Evolutionary conservation across 2,888 invertebrate species (phyloP).

Genomic region (Pilophorus perplexus): DNA sequence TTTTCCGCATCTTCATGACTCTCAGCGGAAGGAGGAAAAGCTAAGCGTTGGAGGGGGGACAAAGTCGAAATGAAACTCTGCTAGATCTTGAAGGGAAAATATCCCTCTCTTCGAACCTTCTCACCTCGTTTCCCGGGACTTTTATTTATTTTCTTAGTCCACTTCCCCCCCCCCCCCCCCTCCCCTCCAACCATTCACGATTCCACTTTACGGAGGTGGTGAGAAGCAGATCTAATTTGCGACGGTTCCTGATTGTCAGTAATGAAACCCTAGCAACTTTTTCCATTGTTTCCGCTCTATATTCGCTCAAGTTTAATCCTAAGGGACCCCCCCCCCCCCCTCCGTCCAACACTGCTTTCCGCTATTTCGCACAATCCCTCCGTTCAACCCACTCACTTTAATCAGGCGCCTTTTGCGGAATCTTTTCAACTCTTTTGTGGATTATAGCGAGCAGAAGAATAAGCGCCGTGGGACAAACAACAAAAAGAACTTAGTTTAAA

Average conservation of each 20-base stretch:
- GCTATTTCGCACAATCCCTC: too few relatives aligned
- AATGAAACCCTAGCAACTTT: constrained; percentile 23
- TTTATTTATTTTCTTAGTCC: neutral
- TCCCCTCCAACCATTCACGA: too few relatives aligned
- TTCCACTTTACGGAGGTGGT: neutral
- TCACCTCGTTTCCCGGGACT: neutral
- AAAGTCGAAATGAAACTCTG: neutral
- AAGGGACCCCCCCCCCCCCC: too few relatives aligned
- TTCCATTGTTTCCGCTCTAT: constrained; percentile 29
- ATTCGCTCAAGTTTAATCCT: constrained; percentile 25
- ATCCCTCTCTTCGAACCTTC: neutral
- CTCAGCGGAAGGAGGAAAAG: too few relatives aligned
- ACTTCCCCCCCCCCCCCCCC: neutral
- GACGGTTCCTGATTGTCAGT: constrained; percentile 24
- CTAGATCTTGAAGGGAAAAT: neutral
- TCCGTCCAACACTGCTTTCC: neutral
- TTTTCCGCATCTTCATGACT: too few relatives aligned
- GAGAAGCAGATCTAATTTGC: constrained; percentile 30
- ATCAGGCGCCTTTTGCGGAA: neutral
- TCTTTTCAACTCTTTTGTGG: neutral
- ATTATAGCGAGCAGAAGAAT: too few relatives aligned
- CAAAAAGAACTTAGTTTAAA: too few relatives aligned
- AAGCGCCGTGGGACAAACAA: too few relatives aligned
- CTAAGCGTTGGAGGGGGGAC: too few relatives aligned
- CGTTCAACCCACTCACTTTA: neutral